A percentile compares a stretch with the other conserved stretches of the same genome.
These are phyloP conservation scores for Eclectus roratus DNA, from an alignment of 2,113 vertebrate species.

Conservation along the genomic window DNA sequence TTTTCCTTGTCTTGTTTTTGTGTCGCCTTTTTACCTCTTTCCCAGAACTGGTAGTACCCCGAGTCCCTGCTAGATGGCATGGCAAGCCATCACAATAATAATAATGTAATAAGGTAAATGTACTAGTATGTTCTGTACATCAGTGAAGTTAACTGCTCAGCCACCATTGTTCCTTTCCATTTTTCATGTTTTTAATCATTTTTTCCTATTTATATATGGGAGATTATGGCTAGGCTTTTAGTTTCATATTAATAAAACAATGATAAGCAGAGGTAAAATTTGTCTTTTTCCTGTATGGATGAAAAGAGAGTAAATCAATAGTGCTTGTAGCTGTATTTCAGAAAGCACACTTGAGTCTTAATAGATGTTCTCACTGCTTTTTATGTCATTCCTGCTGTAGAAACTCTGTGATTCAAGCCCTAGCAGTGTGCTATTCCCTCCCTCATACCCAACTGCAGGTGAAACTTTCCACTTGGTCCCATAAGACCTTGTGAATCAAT, in stretches of 20 bases:
- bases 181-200: neutral
- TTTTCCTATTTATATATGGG: neutral
- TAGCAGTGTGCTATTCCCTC: neutral
- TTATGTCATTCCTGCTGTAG: neutral
- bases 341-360: neutral
- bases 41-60: conserved; percentile 30
- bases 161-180: neutral
- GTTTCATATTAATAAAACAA: conserved; percentile 21
- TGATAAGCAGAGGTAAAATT: neutral
- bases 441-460: neutral
- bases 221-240: neutral
- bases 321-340: conserved; percentile 1
- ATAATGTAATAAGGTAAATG: neutral
- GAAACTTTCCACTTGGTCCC: neutral
- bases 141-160: neutral
- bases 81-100: conserved; percentile 58
- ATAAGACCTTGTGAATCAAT: neutral
- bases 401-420: neutral
- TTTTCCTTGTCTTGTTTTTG: neutral
- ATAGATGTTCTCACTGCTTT: neutral
- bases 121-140: neutral
- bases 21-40: neutral
- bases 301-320: neutral
- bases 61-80: conserved; percentile 69
- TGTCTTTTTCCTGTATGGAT: neutral